Evolutionary conservation across 2,888 invertebrate genomes (phyloP), one percentile per base, ranked within the genome.

Genomic region (Nymphalis c-album): DNA sequence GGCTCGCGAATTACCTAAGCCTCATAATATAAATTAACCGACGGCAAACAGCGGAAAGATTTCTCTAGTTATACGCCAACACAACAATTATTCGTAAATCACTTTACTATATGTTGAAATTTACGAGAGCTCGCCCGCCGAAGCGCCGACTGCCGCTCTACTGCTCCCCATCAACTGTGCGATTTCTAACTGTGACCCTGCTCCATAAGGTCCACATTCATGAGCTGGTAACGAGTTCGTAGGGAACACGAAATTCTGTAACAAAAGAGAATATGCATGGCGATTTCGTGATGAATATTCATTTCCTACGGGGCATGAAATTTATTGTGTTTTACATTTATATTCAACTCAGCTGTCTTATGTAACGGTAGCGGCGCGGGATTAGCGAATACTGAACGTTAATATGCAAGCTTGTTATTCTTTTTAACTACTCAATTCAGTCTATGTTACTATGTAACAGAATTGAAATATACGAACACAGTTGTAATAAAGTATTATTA

Each of bases 31-130:
- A 91, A 92, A 92, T 92, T 91, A 91, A 87, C 85, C 85, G 83
- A 86, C 89, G 88, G 91, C 92, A 90, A 89, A 89, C 90, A 91
- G 91, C 92, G 91, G 91, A 92, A 92, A 92, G 91, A 92, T 92
- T 91, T 91, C 91, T 90, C 91, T 91, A 91, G 90, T 90, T 91
- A 91, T 91, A 92, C 89, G 85, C 90, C 90, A 91, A 88, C 90
- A 91, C 87, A 92, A 92, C 92, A 92, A 92, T 92, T 91, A 92
- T 92, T 91, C 92, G 92, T 92, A 92, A 92, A 92, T 92, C 92
- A 92, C 92, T 92, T 92, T 92, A 91, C 90, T 92, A 92, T 92
- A 92, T 91, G 92, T 91, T 91, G 91, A 91, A 92, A 92, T 91
- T 92, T 92, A 92, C 92, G 90, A 90, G 88, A 88, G 82, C 80